A percentile compares a stretch with the other conserved stretches of the same genome.
These are phyloP conservation scores for Conus canariensis DNA, from an alignment of 2,888 invertebrate species.

Conservation along the genomic window DNA sequence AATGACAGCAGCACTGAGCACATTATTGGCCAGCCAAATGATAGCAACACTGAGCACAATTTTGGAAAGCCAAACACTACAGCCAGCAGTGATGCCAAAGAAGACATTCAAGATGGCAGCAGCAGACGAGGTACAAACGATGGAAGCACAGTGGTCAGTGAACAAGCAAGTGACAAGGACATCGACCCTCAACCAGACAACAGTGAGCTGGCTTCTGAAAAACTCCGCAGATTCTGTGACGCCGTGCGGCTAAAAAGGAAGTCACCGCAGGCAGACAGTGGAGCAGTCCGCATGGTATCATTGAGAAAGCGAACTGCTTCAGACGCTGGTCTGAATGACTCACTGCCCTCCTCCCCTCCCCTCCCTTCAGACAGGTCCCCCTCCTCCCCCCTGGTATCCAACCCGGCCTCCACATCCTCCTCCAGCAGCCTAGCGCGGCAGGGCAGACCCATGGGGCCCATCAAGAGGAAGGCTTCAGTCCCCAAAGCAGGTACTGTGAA, in stretches of 20 bases:
- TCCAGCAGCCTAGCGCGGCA: background rate
- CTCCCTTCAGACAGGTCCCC: background rate
- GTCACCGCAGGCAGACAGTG: background rate
- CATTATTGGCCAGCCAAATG: no score
- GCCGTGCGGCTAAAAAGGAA: background rate
- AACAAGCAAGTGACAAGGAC: no score
- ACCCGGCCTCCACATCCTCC: background rate
- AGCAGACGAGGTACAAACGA: no score
- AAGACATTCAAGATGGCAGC: no score
- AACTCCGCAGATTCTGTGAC: background rate
- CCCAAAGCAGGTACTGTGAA: constrained; percentile 9
- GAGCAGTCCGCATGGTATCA: background rate
- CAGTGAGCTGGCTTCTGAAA: background rate
- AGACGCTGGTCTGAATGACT: constrained; percentile 5
- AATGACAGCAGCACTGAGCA: no score
- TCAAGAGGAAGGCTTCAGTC: background rate
- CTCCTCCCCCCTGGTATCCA: background rate
- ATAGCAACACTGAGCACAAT: no score
- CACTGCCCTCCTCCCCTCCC: background rate
- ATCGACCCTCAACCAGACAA: no score
- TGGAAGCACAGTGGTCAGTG: no score
- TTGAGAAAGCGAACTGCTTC: background rate
- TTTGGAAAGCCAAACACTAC: no score
- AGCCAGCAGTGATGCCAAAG: no score
- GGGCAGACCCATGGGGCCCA: background rate